Evolutionary conservation across 2,888 invertebrate genomes (phyloP), one percentile per base, ranked within the genome.

Genomic region (Caenorhabditis sp.): DNA sequence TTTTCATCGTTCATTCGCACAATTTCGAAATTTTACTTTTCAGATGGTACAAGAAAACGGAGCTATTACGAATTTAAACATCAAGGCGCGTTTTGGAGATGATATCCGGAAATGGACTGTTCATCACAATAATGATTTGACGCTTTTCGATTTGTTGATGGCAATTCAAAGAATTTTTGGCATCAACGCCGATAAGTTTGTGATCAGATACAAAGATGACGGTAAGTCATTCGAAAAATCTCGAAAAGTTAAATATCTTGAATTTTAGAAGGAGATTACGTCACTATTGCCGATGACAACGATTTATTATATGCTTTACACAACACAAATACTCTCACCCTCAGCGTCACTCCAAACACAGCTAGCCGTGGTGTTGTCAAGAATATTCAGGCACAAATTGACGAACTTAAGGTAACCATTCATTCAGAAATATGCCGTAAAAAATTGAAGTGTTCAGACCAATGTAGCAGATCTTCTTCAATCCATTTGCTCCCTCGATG

Each of bases 191-290:
- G 63, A 66, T 12, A 67, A 71, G 21, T 59, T 85, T 49, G 53
- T 69, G 14, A 56, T 85, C 25, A 85, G 83, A 63, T 85, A 85
- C 72, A 75, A 71, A 38, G 85, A 85, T 74, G 43, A 62, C 20
- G 84, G 84, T 83, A 8, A 49, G 66, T 61, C 62, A 53, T 43
- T 31, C n/a, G 5, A 43, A 63, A 21, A 2, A n/a, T 17, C 12
- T 20, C n/a, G 27, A 43, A 43, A 10, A 43, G n/a, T n/a, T n/a
- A n/a, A n/a, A n/a, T 14, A 20, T 14, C 3, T 23, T n/a, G 25
- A 14, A 5, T 70, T 82, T 14, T 57, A 85, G 85, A 83, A 21
- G 81, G 80, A 1, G 85, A 85, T 63, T 70, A 81, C 50, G 64
- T 85, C 20, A 83, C 80, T 10, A 56, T 85, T 17, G 61, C 68